Base-by-base conservation (phyloP, 2,797 vertebrate species). In the Cottoperca gobio region DNA sequence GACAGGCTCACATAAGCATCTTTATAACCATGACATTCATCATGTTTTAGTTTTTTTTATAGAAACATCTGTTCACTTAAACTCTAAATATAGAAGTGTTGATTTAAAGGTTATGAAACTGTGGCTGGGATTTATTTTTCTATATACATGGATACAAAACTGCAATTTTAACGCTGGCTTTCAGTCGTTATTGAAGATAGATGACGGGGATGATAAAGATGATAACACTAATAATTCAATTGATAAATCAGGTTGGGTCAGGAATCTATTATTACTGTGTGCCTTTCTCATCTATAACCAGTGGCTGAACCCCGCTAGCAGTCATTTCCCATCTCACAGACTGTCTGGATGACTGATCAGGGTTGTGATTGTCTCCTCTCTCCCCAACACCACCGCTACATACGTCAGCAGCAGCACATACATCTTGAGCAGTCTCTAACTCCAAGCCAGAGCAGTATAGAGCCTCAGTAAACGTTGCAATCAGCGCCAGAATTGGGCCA, bases 331-430 rank as follows among this genome's bases (percentile, higher is more conserved):
- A 92, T 93, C 88, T 90, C 88, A 39, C 78, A 76, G 82, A 85
- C 91, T 93, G 91, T 92, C 89, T 92, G 91, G 89, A 93, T 93
- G 92, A 94, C 89, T 90, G 93, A 94, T 93, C 89, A 89, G 86
- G 84, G 76, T 86, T 88, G 88, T 91, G 91, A 89, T 93, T 89
- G 90, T 89, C 86, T 85, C 78, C 84, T 72, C 85, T 79, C 85
- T 81, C 75, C 77, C 82, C 80, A 81, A 82, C 87, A 60, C 83
- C 70, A 31, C 82, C 73, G 35, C 85, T 78, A 81, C 87, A 87
- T 87, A 88, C 87, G 86, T 91, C 88, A 83, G 78, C 83, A 67
- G 74, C 70, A 75, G 85, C 78, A 87, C 92, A 93, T 90, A 92
- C 87, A 92, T 93, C 91, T 93, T 85, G 82, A 91, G 89, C 79